Percentiles rank a stretch among this genome's conserved stretches.
These are phyloP conservation scores for Forbesichthys papilliferus DNA, from an alignment of 2,113 vertebrate genomes.

Conservation along the genomic window DNA sequence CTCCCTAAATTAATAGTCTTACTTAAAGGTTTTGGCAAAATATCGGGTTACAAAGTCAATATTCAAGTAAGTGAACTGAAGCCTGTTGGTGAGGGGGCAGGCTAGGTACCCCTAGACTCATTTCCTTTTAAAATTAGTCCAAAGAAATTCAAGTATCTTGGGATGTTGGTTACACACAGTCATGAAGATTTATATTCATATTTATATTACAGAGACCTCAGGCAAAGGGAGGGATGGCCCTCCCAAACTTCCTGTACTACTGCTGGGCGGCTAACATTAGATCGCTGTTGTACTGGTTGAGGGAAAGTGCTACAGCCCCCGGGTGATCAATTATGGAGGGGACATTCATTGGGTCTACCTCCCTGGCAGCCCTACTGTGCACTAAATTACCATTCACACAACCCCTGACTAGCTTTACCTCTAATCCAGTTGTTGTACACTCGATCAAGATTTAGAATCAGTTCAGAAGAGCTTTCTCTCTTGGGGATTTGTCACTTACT, in stretches of 20 bases:
- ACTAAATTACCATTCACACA: slow-evolving; percentile 9
- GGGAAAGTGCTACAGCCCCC: not conserved
- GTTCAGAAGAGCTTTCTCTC: slow-evolving; percentile 2
- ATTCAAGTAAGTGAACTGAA: slow-evolving; percentile 9
- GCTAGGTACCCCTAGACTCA: not conserved
- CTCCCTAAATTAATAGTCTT: not conserved
- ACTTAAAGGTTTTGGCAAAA: not conserved
- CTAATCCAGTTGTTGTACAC: slow-evolving; percentile 6
- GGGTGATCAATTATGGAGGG: slow-evolving; percentile 3
- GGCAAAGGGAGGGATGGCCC: slow-evolving; percentile 6
- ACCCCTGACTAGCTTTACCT: slow-evolving; percentile 8
- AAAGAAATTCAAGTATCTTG: slow-evolving; percentile 10
- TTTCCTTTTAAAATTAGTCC: slow-evolving; percentile 9
- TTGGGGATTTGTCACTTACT: not conserved
- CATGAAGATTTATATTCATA: slow-evolving; percentile 9
- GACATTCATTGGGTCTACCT: slow-evolving; percentile 2
- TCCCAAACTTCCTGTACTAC: slow-evolving; percentile 6
- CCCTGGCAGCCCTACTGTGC: slow-evolving; percentile 12
- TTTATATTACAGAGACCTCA: not conserved
- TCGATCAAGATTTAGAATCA: slow-evolving; percentile 22
- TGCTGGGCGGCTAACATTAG: not conserved
- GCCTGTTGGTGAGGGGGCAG: not conserved
- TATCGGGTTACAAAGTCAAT: slow-evolving; percentile 21
- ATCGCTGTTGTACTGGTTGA: slow-evolving; percentile 9
- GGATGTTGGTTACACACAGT: not conserved